phyloP scores from a whole-genome alignment of 2,113 vertebrate species.

The Cyprinus carpio region DNA sequence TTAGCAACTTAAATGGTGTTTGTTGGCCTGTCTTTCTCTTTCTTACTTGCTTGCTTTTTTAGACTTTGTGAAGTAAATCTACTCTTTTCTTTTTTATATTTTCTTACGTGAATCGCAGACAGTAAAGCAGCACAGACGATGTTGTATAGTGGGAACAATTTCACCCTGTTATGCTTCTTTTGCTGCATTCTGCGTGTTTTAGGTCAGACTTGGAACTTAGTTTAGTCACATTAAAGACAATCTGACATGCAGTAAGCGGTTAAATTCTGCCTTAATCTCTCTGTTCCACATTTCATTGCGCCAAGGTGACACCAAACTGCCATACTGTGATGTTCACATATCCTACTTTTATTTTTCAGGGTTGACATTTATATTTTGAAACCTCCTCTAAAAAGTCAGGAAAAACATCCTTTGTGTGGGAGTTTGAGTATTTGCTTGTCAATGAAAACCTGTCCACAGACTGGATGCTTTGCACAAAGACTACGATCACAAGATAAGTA shows the following conservation, averaged over 20 bases:
- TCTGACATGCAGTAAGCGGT: constrained; percentile 1
- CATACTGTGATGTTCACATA: background rate
- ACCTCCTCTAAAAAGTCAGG: background rate
- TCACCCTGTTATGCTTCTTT: background rate
- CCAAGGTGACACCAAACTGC: constrained; percentile 29
- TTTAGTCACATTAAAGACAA: constrained; percentile 15
- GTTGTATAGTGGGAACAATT: background rate
- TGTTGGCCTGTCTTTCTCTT: constrained; percentile 24
- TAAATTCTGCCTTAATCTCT: constrained; percentile 12
- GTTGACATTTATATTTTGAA: constrained; percentile 11
- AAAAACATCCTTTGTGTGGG: background rate
- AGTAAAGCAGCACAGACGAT: no score
- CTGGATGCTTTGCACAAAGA: constrained; percentile 27
- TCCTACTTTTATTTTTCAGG: background rate
- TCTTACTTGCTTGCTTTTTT: background rate
- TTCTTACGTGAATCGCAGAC: background rate
- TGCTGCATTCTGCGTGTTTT: background rate
- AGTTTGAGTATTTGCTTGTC: background rate
- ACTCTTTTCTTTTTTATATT: background rate
- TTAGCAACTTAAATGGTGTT: constrained; percentile 50
- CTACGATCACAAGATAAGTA: background rate
- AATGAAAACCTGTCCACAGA: background rate
- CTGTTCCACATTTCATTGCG: background rate
- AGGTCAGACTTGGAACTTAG: background rate
- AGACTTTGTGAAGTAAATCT: background rate